Percentiles rank a stretch among this genome's conserved stretches.
Conservation (phyloP, 2,797 vertebrate species). For the Rhincodon typus region DNA sequence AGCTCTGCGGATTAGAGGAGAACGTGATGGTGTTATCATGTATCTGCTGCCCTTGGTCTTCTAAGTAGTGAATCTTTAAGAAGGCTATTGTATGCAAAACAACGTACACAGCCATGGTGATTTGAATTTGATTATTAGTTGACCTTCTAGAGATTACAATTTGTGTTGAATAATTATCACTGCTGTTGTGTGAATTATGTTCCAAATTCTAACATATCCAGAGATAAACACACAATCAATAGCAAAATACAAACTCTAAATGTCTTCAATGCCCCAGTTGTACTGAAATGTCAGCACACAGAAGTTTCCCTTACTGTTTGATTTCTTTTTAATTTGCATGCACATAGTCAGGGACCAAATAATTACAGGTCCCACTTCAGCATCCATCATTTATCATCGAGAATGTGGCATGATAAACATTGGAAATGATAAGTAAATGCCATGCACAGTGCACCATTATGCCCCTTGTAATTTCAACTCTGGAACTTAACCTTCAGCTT, state of each 20-base stretch:
- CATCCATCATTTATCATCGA: neutral
- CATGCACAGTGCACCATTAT: neutral
- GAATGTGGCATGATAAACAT: neutral
- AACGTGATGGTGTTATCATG: too few species aligned
- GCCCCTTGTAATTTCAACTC: neutral
- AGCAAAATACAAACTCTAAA: neutral
- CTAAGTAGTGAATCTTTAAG: neutral
- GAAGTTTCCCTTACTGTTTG: neutral
- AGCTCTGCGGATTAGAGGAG: too few species aligned
- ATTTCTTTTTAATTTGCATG: too few species aligned
- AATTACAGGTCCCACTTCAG: neutral
- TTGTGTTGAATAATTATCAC: neutral
- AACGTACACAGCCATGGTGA: neutral
- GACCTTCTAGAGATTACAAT: neutral
- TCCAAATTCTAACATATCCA: neutral
- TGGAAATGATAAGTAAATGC: neutral
- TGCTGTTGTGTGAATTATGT: too few species aligned
- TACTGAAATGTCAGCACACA: neutral
- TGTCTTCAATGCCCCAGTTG: neutral
- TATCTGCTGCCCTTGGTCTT: too few species aligned
- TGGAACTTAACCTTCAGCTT: neutral
- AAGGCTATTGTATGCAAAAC: neutral
- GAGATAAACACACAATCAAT: too few species aligned
- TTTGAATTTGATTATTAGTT: neutral
- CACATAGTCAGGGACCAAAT: neutral